Evolutionary conservation across 2,797 vertebrate species (phyloP), one percentile per base, ranked within the genome.

Genomic region (Lepilemur septentrionalis): DNA sequence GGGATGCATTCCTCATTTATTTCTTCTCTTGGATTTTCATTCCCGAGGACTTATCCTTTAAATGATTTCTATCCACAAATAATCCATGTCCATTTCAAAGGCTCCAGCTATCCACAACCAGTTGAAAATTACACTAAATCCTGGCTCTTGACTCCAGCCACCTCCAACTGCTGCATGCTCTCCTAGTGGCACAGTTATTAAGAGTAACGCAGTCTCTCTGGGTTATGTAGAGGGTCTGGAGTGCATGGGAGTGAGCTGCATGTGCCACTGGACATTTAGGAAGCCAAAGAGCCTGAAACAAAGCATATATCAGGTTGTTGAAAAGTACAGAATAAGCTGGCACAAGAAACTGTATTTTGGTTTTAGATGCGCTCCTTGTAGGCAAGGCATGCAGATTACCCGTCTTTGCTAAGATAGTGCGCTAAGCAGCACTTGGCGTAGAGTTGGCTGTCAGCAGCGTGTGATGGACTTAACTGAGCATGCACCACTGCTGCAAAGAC

Each of bases 21-120:
- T 57, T 46, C 52, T 69, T 59, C 79, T 82, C 89, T 92, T 91
- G 72, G 32, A 69, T 94, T 92, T 89, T 89, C 65, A 96, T 90
- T 96, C 82, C 57, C 32, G 35, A 94, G 30, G 67, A 35, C 30
- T 76, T 65, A 41, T 78, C 43, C 38, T 94, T 4, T 13, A 80
- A 94, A n/a, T 61, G 14, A 35, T 81, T 88, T 90, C 73, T 94
- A 61, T 75, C 10, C 75, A 80, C 78, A 89, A 96, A 76, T 69
- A 86, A 89, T 80, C 35, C 89, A 18, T 67, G 73, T 61, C 55
- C 32, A 55, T 84, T 88, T 93, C 86, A 94, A 91, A 94, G 48
- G 12, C 57, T 88, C 48, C 67, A 69, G 2, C 43, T 85, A 30
- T 63, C 67, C 32, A 52, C 28, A 57, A 81, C 35, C 61, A 81